These are phyloP conservation scores for Perdita meconis DNA, from an alignment of 2,888 invertebrate genomes.

Conservation along the genomic window DNA sequence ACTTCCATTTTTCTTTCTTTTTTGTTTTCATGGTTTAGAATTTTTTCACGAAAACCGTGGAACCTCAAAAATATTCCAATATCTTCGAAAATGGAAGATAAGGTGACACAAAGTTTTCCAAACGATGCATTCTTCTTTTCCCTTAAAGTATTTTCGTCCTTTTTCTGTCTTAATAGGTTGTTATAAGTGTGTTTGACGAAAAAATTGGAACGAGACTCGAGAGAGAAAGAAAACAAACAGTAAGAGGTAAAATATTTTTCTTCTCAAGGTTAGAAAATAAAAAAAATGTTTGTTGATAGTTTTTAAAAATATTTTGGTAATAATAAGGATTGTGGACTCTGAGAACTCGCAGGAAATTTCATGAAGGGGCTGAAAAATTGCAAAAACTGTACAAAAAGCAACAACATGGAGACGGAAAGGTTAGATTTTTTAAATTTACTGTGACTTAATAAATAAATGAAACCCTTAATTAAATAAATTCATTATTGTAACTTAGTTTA, in stretches of 20 bases:
- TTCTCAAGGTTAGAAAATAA: neutral
- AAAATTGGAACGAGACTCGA: conserved; percentile 27
- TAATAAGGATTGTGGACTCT: conserved; percentile 5
- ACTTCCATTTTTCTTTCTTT: conserved; percentile 10
- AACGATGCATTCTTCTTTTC: neutral
- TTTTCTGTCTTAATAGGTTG: no score
- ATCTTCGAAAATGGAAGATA: neutral
- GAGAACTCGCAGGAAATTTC: neutral
- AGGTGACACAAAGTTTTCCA: neutral
- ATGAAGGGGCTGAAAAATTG: neutral
- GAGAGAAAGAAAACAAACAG: conserved; percentile 33
- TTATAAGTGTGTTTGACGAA: neutral
- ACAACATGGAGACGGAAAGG: conserved; percentile 7
- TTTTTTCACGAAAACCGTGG: neutral
- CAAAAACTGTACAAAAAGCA: neutral
- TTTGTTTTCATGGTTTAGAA: conserved; percentile 3
- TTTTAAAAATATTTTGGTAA: no score
- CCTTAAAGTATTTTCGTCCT: neutral
- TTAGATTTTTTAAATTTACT: conserved; percentile 12
- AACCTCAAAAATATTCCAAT: neutral
- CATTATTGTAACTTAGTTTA: no score
- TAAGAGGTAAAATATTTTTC: conserved; percentile 27
- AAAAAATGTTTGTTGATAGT: no score
- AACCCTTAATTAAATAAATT: no score
- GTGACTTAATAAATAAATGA: no score